A percentile compares a stretch with the other conserved stretches of the same genome.
Evolutionary conservation across 2,888 invertebrate genomes (phyloP).

Genomic region (Acleris laterana): DNA sequence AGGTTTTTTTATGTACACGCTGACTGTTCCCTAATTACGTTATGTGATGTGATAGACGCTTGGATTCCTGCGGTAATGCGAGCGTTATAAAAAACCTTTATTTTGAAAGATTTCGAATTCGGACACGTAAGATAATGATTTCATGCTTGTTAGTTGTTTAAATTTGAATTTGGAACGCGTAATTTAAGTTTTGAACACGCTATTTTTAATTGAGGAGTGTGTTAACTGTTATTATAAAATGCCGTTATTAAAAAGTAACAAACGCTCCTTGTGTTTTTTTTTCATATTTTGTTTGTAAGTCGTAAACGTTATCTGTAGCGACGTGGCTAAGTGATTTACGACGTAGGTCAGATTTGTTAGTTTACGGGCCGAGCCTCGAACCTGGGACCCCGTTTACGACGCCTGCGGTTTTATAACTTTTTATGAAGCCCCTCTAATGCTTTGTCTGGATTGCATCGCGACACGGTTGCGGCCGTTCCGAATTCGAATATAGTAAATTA

Average conservation of each 20-base stretch:
- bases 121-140: slow-evolving; percentile 24
- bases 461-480: slow-evolving; percentile 17
- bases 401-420: slow-evolving; percentile 68
- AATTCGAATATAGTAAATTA: slow-evolving; percentile 12
- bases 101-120: slow-evolving; percentile 52
- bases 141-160: slow-evolving; percentile 27
- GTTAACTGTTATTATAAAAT: slow-evolving; percentile 35
- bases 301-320: slow-evolving; percentile 79
- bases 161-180: slow-evolving; percentile 44
- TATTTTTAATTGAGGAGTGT: slow-evolving; percentile 31
- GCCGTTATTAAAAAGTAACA: slow-evolving; percentile 50
- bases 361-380: slow-evolving; percentile 73
- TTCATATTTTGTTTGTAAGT: slow-evolving; percentile 68
- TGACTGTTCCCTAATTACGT: slow-evolving; percentile 74
- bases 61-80: slow-evolving; percentile 59
- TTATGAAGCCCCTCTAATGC: slow-evolving; percentile 55
- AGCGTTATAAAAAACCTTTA: slow-evolving; percentile 51
- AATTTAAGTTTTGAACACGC: slow-evolving; percentile 42
- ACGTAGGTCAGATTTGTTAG: slow-evolving; percentile 82
- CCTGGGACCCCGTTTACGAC: slow-evolving; percentile 76
- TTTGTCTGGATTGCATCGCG: slow-evolving; percentile 22
- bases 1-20: slow-evolving; percentile 59
- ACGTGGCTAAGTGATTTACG: slow-evolving; percentile 83
- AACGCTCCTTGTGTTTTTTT: slow-evolving; percentile 42
- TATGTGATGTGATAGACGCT: slow-evolving; percentile 58